Percentiles rank a stretch among this genome's conserved stretches.
Conservation (phyloP, 2,113 vertebrate species). For the Hypomesus transpacificus region DNA sequence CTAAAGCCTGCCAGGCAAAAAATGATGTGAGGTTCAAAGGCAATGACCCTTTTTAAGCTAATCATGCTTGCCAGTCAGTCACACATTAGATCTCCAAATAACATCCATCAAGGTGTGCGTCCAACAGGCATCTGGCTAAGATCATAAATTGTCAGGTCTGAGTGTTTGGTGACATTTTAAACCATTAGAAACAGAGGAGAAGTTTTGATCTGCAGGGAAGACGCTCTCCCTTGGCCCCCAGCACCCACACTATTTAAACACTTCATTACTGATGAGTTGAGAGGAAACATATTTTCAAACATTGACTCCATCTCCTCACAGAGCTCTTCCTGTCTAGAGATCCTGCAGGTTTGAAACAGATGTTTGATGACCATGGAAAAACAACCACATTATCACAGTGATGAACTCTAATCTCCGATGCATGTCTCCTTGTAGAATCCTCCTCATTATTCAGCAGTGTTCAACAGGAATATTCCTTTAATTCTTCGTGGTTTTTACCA, state of each 20-base stretch:
- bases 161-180: conserved; percentile 46
- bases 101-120: conserved; percentile 18
- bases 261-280: conserved; percentile 64
- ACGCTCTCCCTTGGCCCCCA: neutral
- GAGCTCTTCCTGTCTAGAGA: conserved; percentile 30
- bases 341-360: conserved; percentile 46
- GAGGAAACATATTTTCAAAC: conserved; percentile 55
- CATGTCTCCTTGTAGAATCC: too few relatives aligned
- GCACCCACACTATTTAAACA: conserved; percentile 54
- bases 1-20: too few relatives aligned
- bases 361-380: conserved; percentile 15
- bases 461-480: too few relatives aligned
- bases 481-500: conserved; percentile 1
- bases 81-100: conserved; percentile 17
- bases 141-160: conserved; percentile 32
- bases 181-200: conserved; percentile 34
- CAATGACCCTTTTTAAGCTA: neutral
- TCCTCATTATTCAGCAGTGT: too few relatives aligned
- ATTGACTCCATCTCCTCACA: conserved; percentile 45
- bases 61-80: neutral
- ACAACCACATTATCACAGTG: conserved; percentile 35
- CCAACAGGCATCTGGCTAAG: neutral
- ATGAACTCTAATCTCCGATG: conserved; percentile 39
- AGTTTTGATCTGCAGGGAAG: conserved; percentile 31
- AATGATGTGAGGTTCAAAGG: too few relatives aligned